Base-by-base conservation (phyloP, 2,888 invertebrate genomes). In the Toxonevra muliebris region DNA sequence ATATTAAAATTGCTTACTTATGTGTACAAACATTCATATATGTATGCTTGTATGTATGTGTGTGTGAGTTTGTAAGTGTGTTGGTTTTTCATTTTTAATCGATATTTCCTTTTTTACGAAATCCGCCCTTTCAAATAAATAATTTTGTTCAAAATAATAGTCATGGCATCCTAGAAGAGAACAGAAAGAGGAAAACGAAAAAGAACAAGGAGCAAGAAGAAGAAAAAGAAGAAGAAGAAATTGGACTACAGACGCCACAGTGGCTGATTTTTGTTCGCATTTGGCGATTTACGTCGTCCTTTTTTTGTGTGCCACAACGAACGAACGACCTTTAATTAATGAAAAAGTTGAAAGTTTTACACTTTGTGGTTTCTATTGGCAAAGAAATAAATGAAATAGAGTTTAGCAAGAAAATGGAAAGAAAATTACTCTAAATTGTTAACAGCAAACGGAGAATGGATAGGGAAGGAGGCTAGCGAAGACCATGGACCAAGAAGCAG, bases 301-400 rank as follows among this genome's bases (percentile, higher is more conserved):
- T 43, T 65, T 20, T 48, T 48, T 30, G 45, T 59, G 52, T 54
- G 30, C 30, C 30, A 30, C 30, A 30, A 30, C 42, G 53, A 43
- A 61, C 60, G 53, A 54, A 65, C 54, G 60, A 66, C 60, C 60
- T 66, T 54, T 61, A 66, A 66, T 60, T 66, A 61, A 53, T 40
- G 60, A 66, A 61, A 66, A 66, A 60, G 52, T 40, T 54, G 45
- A 61, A 61, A 43, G 60, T 66, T 66, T 50, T 48, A 41, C 64
- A 58, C 45, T 20, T 55, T 65, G 41, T 53, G 53, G 52, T 61
- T 57, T 55, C 41, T 45, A 48, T 45, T 40, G 55, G 48, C 57
- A 64, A 13, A 57, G 64, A 57, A 57, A 12, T 41, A 17, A 40
- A 40, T 20, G 20, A 19, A 55, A 63, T 13, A 30, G 13, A 30